Base-by-base conservation (phyloP, 2,113 vertebrate genomes). In the Xenopus laevis region DNA sequence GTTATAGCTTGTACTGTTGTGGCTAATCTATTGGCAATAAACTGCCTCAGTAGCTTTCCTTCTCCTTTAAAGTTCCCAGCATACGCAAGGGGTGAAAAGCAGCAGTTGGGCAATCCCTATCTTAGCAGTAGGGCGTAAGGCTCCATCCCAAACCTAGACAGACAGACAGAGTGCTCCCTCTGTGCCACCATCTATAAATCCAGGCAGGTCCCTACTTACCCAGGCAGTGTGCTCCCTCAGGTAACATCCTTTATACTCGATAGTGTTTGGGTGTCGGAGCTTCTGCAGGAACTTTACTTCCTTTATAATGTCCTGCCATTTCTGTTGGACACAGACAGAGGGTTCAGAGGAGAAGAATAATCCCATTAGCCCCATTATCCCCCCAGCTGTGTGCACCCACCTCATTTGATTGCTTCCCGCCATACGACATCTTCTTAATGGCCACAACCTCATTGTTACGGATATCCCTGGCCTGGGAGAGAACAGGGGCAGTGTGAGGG, bases 261-360 rank as follows among this genome's bases (percentile, higher is more conserved):
- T 95, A 15, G 94, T 96, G 90, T 97, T 97, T 52, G 95, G 94
- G 82, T 97, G 95, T 30, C 92, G 91, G 69, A 97, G 90, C 78
- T 95, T 94, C 88, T 95, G 94, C 53, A 97, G 89, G 79, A 96
- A 97, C 83, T 95, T 95, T 68, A 97, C 95, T 81, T 97, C 95
- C 83, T 97, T 97, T 83, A 97, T 92, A 85, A 97, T 97, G 77
- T 97, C 95, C 82, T 97, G 95, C 95, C 95, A 97, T 88, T 96
- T 97, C 95, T 97, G 80, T 21, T 40, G 3, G 30, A 10, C 23
- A 13, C 30, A 15, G 66, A 18, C 83, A 64, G n/a, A 79, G 0
- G 45, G 81, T 55, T 68, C 10, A 68, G 1, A 15, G 7, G 10
- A 30, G 5, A 3, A 12, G 1, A 13, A 18, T 6, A 17, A 10